A percentile compares a stretch with the other conserved stretches of the same genome.
Conservation (phyloP, 1,140 invertebrate genomes). For the Zaprionus tsacasi region DNA sequence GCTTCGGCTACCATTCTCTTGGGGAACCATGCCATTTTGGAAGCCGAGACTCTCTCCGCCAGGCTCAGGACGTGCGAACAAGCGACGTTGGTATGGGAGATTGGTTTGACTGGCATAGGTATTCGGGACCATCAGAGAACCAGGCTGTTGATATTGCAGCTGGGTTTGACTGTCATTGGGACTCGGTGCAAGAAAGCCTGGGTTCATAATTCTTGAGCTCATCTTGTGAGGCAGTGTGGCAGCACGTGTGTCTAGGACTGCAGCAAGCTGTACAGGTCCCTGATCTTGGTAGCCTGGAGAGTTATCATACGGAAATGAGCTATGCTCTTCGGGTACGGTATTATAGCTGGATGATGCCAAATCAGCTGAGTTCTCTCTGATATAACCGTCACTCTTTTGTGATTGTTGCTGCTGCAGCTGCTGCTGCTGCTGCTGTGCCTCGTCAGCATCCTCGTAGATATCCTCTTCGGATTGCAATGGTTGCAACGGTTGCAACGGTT, state of each 20-base stretch:
- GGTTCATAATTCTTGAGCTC: too few species aligned
- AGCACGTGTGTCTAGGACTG: conserved; percentile 55
- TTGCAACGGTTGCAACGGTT: too few species aligned
- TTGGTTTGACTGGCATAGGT: conserved; percentile 55
- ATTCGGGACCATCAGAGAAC: too few species aligned
- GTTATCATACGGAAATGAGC: too few species aligned
- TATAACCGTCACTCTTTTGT: too few species aligned
- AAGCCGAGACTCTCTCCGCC: conserved; percentile 53
- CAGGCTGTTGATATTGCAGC: too few species aligned
- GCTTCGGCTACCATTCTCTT: conserved; percentile 85
- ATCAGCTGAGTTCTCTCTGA: too few species aligned
- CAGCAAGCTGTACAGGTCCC: conserved; percentile 55
- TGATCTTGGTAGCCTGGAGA: conserved; percentile 50
- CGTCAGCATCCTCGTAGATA: conserved; percentile 85
- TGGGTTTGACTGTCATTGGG: conserved; percentile 48
- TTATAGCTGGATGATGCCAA: too few species aligned
- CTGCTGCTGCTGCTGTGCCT: conserved; percentile 53
- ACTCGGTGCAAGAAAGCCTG: too few species aligned
- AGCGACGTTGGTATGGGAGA: conserved; percentile 60
- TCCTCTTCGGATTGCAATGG: conserved; percentile 86
- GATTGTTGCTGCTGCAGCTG: conserved; percentile 40
- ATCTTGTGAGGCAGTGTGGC: conserved; percentile 73
- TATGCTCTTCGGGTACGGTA: too few species aligned
- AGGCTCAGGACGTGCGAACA: conserved; percentile 52
- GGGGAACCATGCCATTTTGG: conserved; percentile 67